Base-by-base conservation (phyloP, 2,888 invertebrate species). In the Spisula subtruncata region DNA sequence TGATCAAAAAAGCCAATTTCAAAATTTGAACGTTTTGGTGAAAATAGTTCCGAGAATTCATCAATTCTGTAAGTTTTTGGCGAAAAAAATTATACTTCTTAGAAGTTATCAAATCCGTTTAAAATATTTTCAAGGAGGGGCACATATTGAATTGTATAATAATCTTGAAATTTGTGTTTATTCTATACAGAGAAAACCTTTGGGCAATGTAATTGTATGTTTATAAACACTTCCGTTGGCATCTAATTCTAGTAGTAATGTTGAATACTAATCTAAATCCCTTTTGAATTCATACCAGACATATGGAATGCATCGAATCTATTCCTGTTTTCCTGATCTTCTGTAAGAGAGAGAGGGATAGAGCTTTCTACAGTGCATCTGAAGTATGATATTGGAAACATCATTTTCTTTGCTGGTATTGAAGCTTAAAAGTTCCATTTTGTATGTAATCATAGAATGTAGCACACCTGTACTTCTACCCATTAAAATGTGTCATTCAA, bases 201-300 rank as follows among this genome's bases (percentile, higher is more conserved):
- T 25, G 60, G 25, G 60, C 60, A 25, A 10, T 66, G n/a, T 66
- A 66, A 66, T 66, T 66, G 60, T 66, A 66, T 66, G 60, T 66
- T 66, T 66, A 60, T 60, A 60, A 60, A 60, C 60, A 60, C 60
- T 60, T 60, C n/a, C 20, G n/a, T 25, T 25, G 25, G n/a, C 60
- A 66, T 66, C 60, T n/a, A 66, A 66, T 66, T 66, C 60, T 66
- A 8, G 60, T 66, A 25, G 60, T 66, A 25, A 12, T 66, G 41
- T 66, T 66, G n/a, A 66, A 66, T 66, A 66, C n/a, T 25, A 66
- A 66, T 25, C 60, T 66, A 25, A 75, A 75, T 75, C 75, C 75
- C 75, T 75, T 75, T 75, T 75, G 75, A 75, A 75, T 75, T 75
- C 35, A 75, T 35, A 75, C 75, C 75, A 75, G 75, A 75, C 75